Evolutionary conservation across 2,888 invertebrate species (phyloP).

Genomic region (Calameuta pallipes): DNA sequence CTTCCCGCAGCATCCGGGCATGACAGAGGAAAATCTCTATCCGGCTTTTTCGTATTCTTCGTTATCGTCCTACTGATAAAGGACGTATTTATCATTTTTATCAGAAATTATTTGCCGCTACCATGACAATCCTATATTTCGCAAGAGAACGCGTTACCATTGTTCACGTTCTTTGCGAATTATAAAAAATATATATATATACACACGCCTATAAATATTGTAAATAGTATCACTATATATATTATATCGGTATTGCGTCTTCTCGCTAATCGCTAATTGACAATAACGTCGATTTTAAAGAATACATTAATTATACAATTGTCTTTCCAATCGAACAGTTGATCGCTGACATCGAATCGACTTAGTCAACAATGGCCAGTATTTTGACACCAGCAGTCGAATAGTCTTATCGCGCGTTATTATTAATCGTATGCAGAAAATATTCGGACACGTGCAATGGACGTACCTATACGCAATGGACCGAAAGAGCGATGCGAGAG

Average conservation of each 20-base stretch:
- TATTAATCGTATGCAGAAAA: constrained; percentile 21
- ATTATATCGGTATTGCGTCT: not conserved
- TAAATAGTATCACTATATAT: not conserved
- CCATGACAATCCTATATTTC: not conserved
- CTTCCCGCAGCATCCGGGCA: not conserved
- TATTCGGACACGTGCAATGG: constrained; percentile 31
- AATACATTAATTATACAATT: not conserved
- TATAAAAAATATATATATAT: not conserved
- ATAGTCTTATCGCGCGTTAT: not conserved
- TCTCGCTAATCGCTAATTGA: not conserved
- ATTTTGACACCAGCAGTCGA: constrained; percentile 27
- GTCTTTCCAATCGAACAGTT: not conserved
- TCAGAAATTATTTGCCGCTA: not conserved
- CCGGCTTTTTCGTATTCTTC: not conserved
- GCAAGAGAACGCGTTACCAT: not conserved
- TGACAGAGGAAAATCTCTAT: not conserved
- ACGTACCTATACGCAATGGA: constrained; percentile 3
- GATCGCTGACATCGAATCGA: constrained; percentile 13
- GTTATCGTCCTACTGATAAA: not conserved
- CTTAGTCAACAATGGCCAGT: constrained; percentile 52
- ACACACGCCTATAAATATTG: not conserved
- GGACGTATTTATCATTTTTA: not conserved
- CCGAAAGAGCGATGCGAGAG: not conserved
- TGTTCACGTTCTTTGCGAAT: not conserved
- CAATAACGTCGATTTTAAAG: not conserved